Base-by-base conservation (phyloP, 2,113 vertebrate species). In the Labrus mixtus region DNA sequence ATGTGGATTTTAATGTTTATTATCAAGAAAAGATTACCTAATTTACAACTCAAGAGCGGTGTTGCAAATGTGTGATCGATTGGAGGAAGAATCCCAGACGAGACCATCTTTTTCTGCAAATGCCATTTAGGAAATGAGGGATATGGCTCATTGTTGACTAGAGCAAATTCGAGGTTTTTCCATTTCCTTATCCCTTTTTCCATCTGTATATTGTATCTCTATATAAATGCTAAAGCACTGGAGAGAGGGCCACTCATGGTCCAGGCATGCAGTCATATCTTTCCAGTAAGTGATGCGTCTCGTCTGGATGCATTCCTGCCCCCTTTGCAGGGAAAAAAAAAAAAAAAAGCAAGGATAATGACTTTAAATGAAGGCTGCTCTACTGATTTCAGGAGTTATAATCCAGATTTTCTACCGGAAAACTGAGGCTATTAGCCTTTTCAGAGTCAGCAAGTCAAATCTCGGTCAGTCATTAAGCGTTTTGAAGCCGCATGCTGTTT, bases 281-380 rank as follows among this genome's bases (percentile, higher is more conserved):
- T 85, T 76, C 85, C 87, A 73, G 84, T 77, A 84, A 89, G 81
- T 78, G 85, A 89, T 90, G 84, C 73, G 43, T 84, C 72, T 82
- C 63, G 78, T 76, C 82, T 79, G 71, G 51, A 36, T 72, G 76
- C 56, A 74, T 78, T 68, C 51, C 77, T 68, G 78, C 63, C 69
- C 69, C 62, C 68, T 66, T 77, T 79, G 68, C 82, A 63, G 74
- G 37, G 61, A 74, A 81, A 73, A 58, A 25, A 73, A 73, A 43
- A 76, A 81, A 73, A 58, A 23, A 73, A 70, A 43, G 81, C 59
- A 37, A 57, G 63, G 48, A 73, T 61, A 65, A 45, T 6, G 7
- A n/a, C 10, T 54, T 60, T n/a, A 68, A 59, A 71, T 50, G 0
- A 11, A 11, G 36, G 37, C 60, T 56, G 15, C 15, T n/a, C 48